A percentile compares a stretch with the other conserved stretches of the same genome.
Conservation (phyloP, 2,113 vertebrate genomes). For the Anas platyrhynchos region DNA sequence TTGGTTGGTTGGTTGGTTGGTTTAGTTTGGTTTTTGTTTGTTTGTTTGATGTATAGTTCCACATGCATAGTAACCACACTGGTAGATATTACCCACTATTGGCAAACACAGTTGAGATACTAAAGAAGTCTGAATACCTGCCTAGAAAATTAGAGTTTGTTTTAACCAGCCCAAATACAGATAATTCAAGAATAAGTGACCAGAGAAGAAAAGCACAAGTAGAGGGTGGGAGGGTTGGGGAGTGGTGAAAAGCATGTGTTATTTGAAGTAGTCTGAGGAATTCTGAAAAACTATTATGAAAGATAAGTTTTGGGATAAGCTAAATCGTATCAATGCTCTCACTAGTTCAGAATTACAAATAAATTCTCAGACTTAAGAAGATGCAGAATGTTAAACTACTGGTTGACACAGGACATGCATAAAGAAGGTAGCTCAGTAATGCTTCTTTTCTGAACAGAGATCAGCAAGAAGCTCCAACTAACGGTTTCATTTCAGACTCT, state of each 20-base stretch:
- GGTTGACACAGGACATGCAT: neutral
- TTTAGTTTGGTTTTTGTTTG: too few relatives aligned
- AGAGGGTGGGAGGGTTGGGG: fast-evolving
- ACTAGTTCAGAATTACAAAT: neutral
- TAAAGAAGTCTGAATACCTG: neutral
- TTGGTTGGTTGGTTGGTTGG: too few relatives aligned
- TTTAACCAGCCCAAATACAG: neutral
- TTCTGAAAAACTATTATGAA: neutral
- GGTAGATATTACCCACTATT: neutral
- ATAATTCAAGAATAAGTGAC: neutral
- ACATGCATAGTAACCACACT: neutral
- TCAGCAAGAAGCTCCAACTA: too few relatives aligned
- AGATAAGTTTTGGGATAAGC: neutral
- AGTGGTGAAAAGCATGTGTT: neutral
- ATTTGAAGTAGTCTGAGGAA: neutral
- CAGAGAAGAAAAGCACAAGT: neutral
- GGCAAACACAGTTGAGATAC: fast-evolving
- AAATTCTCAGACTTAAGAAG: neutral
- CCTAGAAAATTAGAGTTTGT: neutral
- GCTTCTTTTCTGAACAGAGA: too few relatives aligned
- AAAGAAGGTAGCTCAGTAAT: neutral
- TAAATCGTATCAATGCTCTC: neutral
- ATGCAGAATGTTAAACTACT: neutral
- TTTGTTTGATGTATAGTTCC: neutral
- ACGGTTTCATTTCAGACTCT: too few relatives aligned